Evolutionary conservation across 2,888 invertebrate genomes (phyloP).

Genomic region (Latheticus oryzae): DNA sequence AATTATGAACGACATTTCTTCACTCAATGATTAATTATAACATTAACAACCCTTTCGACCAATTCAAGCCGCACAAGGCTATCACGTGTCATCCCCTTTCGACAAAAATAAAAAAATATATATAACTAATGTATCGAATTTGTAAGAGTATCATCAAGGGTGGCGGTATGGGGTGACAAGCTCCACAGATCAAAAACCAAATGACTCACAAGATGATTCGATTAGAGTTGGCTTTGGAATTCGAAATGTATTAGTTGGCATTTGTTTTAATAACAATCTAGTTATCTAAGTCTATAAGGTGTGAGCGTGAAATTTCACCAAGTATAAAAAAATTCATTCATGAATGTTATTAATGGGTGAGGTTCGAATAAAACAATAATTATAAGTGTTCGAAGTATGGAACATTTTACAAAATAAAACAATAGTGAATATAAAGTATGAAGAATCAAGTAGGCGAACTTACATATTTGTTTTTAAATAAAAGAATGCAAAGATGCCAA

Average conservation of each 20-base stretch:
- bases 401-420: constrained; percentile 26
- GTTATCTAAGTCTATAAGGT: too few species aligned
- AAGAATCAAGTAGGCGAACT: constrained; percentile 30
- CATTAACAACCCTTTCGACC: constrained; percentile 32
- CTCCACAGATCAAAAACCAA: constrained; percentile 55
- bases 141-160: constrained; percentile 9
- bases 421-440: constrained; percentile 33
- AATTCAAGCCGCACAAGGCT: constrained; percentile 22
- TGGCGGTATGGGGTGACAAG: constrained; percentile 51
- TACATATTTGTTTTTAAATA: constrained; percentile 29
- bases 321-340: constrained; percentile 12
- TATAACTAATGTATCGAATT: constrained; percentile 24
- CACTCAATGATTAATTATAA: constrained; percentile 32
- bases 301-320: constrained; percentile 30
- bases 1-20: constrained; percentile 21
- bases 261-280: too few species aligned
- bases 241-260: constrained; percentile 26
- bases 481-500: constrained; percentile 21
- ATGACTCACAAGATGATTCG: constrained; percentile 54
- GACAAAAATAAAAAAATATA: constrained; percentile 12
- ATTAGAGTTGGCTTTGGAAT: constrained; percentile 49
- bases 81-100: constrained; percentile 31
- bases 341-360: constrained; percentile 22
- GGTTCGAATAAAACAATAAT: constrained; percentile 31
- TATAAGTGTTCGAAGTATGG: constrained; percentile 25